Percentiles rank a stretch among this genome's conserved stretches.
Evolutionary conservation across 2,797 vertebrate species (phyloP).

Genomic region (Apogon hyalosoma): DNA sequence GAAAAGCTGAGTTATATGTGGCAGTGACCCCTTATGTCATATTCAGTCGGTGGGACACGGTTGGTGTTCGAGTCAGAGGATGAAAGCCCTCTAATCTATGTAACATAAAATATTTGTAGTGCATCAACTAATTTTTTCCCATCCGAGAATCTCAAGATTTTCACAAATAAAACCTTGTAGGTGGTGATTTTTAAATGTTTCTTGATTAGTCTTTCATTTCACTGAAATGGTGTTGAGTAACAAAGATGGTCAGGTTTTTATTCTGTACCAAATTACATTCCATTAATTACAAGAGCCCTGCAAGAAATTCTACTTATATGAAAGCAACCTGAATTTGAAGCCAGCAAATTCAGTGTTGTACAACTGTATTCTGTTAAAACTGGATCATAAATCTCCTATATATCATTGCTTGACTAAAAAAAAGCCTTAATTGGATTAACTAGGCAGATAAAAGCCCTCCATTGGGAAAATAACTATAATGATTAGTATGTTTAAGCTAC

Average conservation of each 20-base stretch:
- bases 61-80: constrained; percentile 50
- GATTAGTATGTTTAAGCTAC: too few relatives aligned
- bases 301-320: background rate
- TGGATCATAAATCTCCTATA: too few relatives aligned
- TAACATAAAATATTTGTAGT: constrained; percentile 83
- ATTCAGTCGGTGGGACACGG: constrained; percentile 59
- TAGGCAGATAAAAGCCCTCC: too few relatives aligned
- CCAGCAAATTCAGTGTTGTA: background rate
- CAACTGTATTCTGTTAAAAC: background rate
- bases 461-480: too few relatives aligned
- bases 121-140: constrained; percentile 72
- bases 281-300: background rate
- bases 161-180: constrained; percentile 79
- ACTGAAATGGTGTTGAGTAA: background rate
- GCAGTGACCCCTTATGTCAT: constrained; percentile 44
- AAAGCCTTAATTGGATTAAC: too few relatives aligned
- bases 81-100: constrained; percentile 59
- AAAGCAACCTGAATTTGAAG: background rate
- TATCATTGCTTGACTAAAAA: too few relatives aligned
- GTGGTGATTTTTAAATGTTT: constrained; percentile 78
- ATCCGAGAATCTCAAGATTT: constrained; percentile 69
- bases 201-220: constrained; percentile 8
- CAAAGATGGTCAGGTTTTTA: too few relatives aligned
- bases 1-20: constrained; percentile 58
- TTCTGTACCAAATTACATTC: background rate